Conservation (phyloP, 2,888 invertebrate species). For the Hemaris fuciformis region DNA sequence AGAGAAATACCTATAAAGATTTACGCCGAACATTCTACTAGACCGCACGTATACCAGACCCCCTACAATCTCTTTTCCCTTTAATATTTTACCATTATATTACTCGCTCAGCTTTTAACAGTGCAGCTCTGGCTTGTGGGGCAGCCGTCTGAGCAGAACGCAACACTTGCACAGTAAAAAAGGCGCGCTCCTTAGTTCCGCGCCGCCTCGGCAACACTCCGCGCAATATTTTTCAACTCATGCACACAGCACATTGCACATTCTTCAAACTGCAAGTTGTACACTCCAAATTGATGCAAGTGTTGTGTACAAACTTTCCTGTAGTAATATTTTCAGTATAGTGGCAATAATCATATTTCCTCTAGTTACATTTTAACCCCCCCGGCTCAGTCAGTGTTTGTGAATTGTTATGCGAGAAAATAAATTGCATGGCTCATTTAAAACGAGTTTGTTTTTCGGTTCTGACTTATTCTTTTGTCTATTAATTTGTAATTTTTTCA, state of each 20-base stretch:
- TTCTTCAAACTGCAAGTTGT: not conserved
- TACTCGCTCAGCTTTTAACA: not conserved
- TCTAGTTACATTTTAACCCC: not conserved
- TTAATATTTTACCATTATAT: not conserved
- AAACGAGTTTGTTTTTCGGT: too few relatives aligned
- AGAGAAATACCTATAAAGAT: too few relatives aligned
- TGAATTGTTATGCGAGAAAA: too few relatives aligned
- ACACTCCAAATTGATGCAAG: not conserved
- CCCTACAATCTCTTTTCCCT: not conserved
- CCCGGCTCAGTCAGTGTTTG: too few relatives aligned
- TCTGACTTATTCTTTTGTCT: too few relatives aligned
- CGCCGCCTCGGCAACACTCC: not conserved
- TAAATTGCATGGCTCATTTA: too few relatives aligned
- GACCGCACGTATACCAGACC: too few relatives aligned
- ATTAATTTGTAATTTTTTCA: too few relatives aligned
- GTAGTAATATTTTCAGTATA: not conserved
- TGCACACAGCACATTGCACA: not conserved
- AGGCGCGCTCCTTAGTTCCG: not conserved
- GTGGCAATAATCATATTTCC: not conserved
- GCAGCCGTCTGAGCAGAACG: not conserved
- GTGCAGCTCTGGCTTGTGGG: not conserved
- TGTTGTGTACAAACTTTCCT: not conserved
- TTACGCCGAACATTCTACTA: too few relatives aligned
- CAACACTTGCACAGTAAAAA: not conserved
- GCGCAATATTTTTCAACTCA: conserved; percentile 2